phyloP scores from a whole-genome alignment of 1,140 invertebrate species.

The Ceratina japonica region DNA sequence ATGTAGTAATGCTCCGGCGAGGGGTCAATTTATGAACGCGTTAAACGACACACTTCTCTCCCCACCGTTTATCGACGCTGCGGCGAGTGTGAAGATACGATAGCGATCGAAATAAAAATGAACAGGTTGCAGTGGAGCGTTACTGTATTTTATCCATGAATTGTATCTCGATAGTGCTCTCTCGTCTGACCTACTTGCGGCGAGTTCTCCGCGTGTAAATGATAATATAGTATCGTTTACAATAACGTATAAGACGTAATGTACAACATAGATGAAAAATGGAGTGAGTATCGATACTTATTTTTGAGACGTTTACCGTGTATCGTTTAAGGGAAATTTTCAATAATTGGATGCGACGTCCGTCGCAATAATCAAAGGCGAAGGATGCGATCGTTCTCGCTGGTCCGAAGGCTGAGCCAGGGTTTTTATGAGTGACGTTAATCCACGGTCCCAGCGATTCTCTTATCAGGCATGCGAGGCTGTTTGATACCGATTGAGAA shows the following conservation, averaged over 20 bases:
- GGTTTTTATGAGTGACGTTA: background rate
- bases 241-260: constrained; percentile 45
- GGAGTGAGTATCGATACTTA: constrained; percentile 55
- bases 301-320: constrained; percentile 44
- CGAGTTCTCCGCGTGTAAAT: constrained; percentile 27
- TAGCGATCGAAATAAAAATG: background rate
- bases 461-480: background rate
- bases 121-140: background rate
- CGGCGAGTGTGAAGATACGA: background rate
- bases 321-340: constrained; percentile 37
- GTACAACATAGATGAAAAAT: constrained; percentile 42
- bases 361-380: constrained; percentile 13
- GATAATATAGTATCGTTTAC: constrained; percentile 33
- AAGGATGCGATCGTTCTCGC: background rate
- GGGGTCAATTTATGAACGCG: background rate
- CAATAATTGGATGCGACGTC: constrained; percentile 15
- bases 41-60: background rate
- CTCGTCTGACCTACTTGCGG: constrained; percentile 15
- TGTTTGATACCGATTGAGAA: background rate
- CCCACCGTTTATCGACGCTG: background rate
- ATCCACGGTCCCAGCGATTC: background rate
- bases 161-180: constrained; percentile 45
- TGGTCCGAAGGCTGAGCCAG: background rate
- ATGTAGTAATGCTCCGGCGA: constrained; percentile 12
- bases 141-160: constrained; percentile 11